Evolutionary conservation across 2,113 vertebrate genomes (phyloP).

Genomic region (Talpa occidentalis): DNA sequence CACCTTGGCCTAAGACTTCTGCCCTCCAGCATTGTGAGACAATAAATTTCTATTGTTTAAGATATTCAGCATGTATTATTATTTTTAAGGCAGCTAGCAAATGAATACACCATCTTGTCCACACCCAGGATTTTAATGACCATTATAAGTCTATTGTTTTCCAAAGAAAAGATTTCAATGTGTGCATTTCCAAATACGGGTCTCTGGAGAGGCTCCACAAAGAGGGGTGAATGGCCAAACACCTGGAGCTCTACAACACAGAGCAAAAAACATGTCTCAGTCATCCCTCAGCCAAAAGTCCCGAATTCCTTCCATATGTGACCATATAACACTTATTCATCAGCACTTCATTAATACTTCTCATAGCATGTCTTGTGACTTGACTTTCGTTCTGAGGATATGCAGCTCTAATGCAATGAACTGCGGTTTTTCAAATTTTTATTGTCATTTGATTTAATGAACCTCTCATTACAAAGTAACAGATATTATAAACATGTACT

Average conservation of each 20-base stretch:
- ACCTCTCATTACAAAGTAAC: neutral
- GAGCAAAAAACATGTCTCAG: neutral
- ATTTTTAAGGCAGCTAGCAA: neutral
- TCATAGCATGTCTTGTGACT: neutral
- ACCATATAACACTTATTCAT: neutral
- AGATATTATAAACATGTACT: neutral
- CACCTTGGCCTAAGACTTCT: neutral
- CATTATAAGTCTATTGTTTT: neutral
- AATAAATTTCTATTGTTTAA: neutral
- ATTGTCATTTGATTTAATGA: neutral
- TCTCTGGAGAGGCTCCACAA: neutral
- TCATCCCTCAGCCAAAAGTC: neutral
- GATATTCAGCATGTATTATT: neutral
- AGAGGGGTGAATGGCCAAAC: neutral
- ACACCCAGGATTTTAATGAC: neutral
- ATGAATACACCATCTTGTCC: neutral
- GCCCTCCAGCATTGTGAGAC: neutral
- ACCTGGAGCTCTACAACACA: neutral
- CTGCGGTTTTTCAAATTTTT: neutral
- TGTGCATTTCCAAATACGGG: neutral
- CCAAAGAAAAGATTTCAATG: neutral
- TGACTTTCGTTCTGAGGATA: neutral
- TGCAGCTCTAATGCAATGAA: neutral
- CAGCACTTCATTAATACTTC: neutral
- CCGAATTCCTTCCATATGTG: constrained; percentile 13